Conservation (phyloP, 2,888 invertebrate species). For the Sphecodes monilicornis region DNA sequence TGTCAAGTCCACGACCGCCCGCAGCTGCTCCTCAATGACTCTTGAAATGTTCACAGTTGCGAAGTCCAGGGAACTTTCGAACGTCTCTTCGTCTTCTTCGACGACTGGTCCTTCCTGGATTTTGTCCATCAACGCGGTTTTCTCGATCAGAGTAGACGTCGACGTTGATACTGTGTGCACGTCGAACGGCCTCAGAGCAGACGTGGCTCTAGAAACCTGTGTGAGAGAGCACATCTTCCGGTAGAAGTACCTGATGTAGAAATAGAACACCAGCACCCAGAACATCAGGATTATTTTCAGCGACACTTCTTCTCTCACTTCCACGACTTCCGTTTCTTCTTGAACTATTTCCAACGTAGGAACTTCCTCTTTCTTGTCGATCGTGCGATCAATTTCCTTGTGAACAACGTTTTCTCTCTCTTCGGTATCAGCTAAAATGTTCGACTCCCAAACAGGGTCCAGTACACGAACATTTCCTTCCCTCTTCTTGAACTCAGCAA, state of each 20-base stretch:
- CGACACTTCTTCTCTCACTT: background rate
- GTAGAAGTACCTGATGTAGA: conserved; percentile 26
- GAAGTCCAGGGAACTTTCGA: background rate
- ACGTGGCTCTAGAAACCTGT: background rate
- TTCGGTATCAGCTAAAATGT: background rate
- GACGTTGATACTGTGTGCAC: conserved; percentile 34
- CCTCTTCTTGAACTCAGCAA: background rate
- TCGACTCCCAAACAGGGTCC: background rate
- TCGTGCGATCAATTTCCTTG: background rate
- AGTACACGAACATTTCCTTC: background rate
- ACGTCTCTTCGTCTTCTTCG: background rate
- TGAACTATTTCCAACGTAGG: background rate
- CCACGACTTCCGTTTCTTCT: background rate
- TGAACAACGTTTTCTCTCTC: background rate
- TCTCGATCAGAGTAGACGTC: conserved; percentile 25
- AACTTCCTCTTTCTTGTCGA: too few species aligned
- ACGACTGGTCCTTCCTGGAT: background rate
- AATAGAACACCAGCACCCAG: background rate
- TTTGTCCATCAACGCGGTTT: background rate
- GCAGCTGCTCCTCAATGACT: background rate
- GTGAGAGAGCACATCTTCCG: background rate
- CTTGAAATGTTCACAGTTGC: background rate
- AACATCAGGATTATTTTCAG: conserved; percentile 13
- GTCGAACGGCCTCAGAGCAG: conserved; percentile 34
- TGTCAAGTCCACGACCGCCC: background rate